Percentiles rank a stretch among this genome's conserved stretches.
phyloP scores from a whole-genome alignment of 2,888 invertebrate genomes.

The Linnaemya tessellans region DNA sequence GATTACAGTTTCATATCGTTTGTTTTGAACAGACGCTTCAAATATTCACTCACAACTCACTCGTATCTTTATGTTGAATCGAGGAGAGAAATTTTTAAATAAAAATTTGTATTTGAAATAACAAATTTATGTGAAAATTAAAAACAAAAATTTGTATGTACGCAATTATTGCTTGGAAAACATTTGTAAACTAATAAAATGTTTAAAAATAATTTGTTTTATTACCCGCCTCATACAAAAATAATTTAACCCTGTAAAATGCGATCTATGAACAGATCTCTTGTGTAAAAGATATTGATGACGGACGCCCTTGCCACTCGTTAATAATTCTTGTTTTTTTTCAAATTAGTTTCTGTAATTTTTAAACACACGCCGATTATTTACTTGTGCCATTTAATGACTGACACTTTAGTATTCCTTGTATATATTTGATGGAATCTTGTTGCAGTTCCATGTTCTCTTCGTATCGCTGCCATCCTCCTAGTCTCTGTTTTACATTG shows the following conservation, averaged over 20 bases:
- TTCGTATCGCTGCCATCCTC: neutral
- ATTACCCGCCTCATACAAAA: slow-evolving; percentile 13
- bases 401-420: slow-evolving; percentile 20
- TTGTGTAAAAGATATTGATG: slow-evolving; percentile 6
- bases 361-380: slow-evolving; percentile 12
- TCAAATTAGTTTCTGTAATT: slow-evolving; percentile 21
- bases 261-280: slow-evolving; percentile 32
- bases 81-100: slow-evolving; percentile 15
- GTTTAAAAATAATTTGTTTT: slow-evolving; percentile 50
- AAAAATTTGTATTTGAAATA: slow-evolving; percentile 31
- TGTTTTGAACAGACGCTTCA: neutral
- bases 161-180: slow-evolving; percentile 63
- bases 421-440: slow-evolving; percentile 18
- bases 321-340: slow-evolving; percentile 26
- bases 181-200: slow-evolving; percentile 70
- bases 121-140: slow-evolving; percentile 61
- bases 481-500: slow-evolving; percentile 71
- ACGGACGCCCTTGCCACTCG: slow-evolving; percentile 53
- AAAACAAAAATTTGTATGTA: slow-evolving; percentile 48
- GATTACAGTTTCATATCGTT: slow-evolving; percentile 7
- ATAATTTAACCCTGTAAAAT: slow-evolving; percentile 33
- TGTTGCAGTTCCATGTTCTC: neutral
- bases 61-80: slow-evolving; percentile 54
- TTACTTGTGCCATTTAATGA: neutral
- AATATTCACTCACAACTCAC: neutral